phyloP scores from a whole-genome alignment of 2,113 vertebrate species.

The Beaufortia kweichowensis region DNA sequence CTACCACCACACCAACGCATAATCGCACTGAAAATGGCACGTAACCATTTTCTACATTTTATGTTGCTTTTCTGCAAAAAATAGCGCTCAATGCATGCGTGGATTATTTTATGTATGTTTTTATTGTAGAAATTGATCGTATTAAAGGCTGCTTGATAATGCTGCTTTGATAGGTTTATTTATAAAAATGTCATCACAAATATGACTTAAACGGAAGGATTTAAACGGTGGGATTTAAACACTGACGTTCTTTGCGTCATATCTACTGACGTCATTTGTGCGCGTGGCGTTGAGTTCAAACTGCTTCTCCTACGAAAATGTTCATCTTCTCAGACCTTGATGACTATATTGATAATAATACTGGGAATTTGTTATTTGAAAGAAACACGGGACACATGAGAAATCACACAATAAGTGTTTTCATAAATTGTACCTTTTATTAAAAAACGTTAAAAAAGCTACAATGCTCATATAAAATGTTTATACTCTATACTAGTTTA shows the following conservation, averaged over 20 bases:
- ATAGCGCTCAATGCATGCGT: background rate
- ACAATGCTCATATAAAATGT: slow-evolving; percentile 62
- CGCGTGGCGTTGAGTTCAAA: background rate
- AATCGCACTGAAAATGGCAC: background rate
- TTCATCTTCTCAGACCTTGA: background rate
- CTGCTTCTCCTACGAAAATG: background rate
- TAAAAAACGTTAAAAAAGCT: slow-evolving; percentile 62
- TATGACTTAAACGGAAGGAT: background rate
- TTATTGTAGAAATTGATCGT: background rate
- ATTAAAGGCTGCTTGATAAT: background rate
- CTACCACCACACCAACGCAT: background rate
- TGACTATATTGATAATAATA: background rate
- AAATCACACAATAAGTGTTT: background rate
- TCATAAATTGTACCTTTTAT: slow-evolving; percentile 53
- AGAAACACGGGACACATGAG: too few species aligned
- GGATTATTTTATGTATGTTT: background rate
- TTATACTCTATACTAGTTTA: slow-evolving; percentile 58
- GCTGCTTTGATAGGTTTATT: background rate
- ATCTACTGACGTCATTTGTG: slow-evolving; percentile 35
- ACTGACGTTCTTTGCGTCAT: slow-evolving; percentile 30
- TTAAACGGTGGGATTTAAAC: slow-evolving; percentile 44
- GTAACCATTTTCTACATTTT: too few species aligned
- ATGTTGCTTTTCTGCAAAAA: too few species aligned
- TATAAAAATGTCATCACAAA: background rate
- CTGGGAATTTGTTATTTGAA: background rate